Base-by-base conservation (phyloP, 2,113 vertebrate genomes). In the Spilogale gracilis region DNA sequence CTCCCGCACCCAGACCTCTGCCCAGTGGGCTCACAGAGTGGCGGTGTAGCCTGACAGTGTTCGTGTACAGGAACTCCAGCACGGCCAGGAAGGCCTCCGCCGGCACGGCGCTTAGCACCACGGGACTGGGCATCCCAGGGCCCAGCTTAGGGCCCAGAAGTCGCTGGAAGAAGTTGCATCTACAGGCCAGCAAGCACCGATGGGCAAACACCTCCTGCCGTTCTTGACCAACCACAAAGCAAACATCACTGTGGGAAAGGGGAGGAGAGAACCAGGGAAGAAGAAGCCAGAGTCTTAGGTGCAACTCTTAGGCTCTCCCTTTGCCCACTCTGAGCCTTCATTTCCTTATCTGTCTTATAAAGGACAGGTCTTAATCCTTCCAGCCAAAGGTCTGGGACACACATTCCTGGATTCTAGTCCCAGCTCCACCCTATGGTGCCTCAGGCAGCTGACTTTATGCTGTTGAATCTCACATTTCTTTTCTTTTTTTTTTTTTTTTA, bases 11-110 rank as follows among this genome's bases (percentile, higher is more conserved):
- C 96, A 76, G 61, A 14, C 52, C 67, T 63, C 78, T 32, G 43
- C 73, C 56, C 25, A 11, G 23, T 30, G 86, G 96, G 98, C 99
- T 99, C 96, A 99, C 99, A 0, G 98, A 99, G 71, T 61, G 81
- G 82, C 96, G 98, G 95, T 98, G 98, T 93, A 99, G 98, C 58
- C 98, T 98, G 97, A 99, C 98, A 0, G 98, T 98, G 96, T 99
- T 99, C 80, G 99, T 99, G 50, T 99, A 99, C 80, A 99, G 98
- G 98, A 99, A 99, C 93, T 99, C 99, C 0, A 99, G 97, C 92
- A 99, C 98, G 0, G 98, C 98, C 94, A 99, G 89, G 96, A 99
- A 99, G 94, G 99, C 99, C 45, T 99, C 99, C 0, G 99, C 98
- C 56, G 99, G 98, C 85, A 99, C 98, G 0, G 99, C 98, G 94